Conservation (phyloP, 2,113 vertebrate species). For the Condylura cristata region DNA sequence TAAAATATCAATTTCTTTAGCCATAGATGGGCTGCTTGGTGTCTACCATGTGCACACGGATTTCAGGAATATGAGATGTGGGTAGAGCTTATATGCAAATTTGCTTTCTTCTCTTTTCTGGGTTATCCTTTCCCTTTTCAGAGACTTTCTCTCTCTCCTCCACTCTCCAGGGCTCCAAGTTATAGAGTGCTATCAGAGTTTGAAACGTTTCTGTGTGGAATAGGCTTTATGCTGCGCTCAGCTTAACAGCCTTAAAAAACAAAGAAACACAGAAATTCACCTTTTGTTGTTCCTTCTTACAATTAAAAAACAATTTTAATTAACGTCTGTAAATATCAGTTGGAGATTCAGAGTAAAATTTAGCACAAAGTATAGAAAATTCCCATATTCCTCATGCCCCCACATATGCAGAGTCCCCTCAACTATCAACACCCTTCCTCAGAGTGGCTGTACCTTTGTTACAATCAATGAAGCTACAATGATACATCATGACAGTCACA, state of each 20-base stretch:
- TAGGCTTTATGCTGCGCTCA: background rate
- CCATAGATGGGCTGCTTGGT: background rate
- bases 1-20: background rate
- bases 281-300: background rate
- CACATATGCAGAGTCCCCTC: background rate
- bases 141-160: background rate
- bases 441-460: background rate
- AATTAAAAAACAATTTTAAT: background rate
- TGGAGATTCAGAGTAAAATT: slow-evolving; percentile 35
- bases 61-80: background rate
- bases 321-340: background rate
- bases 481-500: background rate
- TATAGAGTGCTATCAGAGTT: background rate
- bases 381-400: background rate
- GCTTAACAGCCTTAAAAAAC: background rate
- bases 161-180: background rate
- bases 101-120: background rate
- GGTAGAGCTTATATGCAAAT: background rate
- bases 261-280: background rate
- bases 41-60: background rate
- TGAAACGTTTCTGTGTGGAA: background rate
- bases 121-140: background rate
- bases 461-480: background rate
- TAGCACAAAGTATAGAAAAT: background rate
- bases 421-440: background rate